Base-by-base conservation (phyloP, 2,113 vertebrate genomes). In the Catharus bicknelli region DNA sequence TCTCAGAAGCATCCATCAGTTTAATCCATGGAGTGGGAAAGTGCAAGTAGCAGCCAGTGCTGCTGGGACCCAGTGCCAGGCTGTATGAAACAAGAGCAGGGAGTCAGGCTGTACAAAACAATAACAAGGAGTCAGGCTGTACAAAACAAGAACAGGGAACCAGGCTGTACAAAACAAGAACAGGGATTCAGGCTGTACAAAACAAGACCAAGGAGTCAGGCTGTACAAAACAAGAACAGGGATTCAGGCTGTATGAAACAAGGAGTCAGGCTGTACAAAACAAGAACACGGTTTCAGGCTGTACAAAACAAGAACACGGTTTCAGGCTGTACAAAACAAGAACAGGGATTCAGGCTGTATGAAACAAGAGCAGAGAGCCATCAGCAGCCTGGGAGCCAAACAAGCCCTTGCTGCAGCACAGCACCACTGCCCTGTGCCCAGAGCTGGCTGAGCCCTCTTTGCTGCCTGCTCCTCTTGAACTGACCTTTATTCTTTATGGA, bases 401-500 rank as follows among this genome's bases (percentile, higher is more conserved):
- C 1, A n/a, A 34, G 38, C 69, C 82, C 43, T 40, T 38, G 29
- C 32, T 82, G 48, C 57, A 77, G 42, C n/a, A 7, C 48, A 68
- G 75, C 82, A 5, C 10, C 30, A 2, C 43, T 27, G 26, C 22
- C 67, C 0, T 6, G 64, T 45, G 73, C 68, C 61, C 47, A 34
- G 11, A 83, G 36, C 75, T 48, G 69, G 2, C 83, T 15, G n/a
- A 88, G 79, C 67, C 32, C 51, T 3, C 69, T 40, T 3, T 10
- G 36, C 74, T 64, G n/a, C 40, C 66, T 57, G 30, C 59, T 66
- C 47, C 75, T 48, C 16, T 36, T 40, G 45, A 73, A 57, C 16
- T 0, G 0, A 50, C 38, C 23, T 66, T 47, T 74, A 19, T 32
- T 61, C 34, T 59, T 58, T 36, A 54, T 2, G 7, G 45, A 83